Base-by-base conservation (phyloP, 2,797 vertebrate genomes). In the Bufotes viridis region DNA sequence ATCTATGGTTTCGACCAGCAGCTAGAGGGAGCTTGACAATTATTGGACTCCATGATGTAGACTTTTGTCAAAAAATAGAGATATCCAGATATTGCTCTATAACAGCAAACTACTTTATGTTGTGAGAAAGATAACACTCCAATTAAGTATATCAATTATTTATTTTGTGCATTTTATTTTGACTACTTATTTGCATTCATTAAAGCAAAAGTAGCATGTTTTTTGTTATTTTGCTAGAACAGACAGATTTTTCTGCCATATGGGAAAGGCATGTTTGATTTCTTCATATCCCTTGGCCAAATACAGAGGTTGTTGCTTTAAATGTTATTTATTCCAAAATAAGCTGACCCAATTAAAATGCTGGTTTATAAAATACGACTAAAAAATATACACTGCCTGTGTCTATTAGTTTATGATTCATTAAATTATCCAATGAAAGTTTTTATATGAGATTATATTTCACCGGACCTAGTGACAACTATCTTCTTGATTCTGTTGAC, bases 401-500 rank as follows among this genome's bases (percentile, higher is more conserved):
- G 74, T 80, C 67, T 63, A 87, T 79, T 57, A 63, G 75, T 87
- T 89, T 89, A 89, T 79, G 88, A 87, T 74, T 89, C 85, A 89
- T 87, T 87, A 89, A 87, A 89, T 84, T 78, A 87, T 74, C 79
- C 74, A 60, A 57, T 74, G 65, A 79, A 87, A 72, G 63, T 57
- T 61, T 82, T 72, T 65, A 83, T 78, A 86, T 51, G 70, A 70
- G 63, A 74, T 79, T 79, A 79, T 89, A 89, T 89, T 89, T 89
- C 81, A 84, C 51, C 51, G 53, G 53, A 87, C 85, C 42, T 18
- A 80, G 17, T 89, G 85, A 84, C 80, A 89, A 82, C 74, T 80
- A 69, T 22, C 63, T 87, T 49, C 88, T 89, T 86, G 88, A 86
- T 78, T 86, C 51, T 89, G 84, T 89, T 89, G 88, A 86, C 85